Base-by-base conservation (phyloP, 1,140 invertebrate species). In the Brachionus koreanus region DNA sequence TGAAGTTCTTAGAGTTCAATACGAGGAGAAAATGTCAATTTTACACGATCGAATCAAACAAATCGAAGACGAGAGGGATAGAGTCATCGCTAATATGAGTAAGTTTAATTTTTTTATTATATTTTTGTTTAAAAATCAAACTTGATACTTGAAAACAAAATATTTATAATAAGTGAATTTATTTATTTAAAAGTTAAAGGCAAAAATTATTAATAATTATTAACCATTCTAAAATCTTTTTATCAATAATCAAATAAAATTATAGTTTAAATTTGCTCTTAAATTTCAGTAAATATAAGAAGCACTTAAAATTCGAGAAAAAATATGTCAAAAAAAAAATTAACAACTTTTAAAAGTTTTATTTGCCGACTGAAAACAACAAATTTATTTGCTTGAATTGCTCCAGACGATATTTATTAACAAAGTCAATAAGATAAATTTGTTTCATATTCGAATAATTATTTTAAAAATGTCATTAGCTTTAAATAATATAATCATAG, bases 21-120 rank as follows among this genome's bases (percentile, higher is more conserved):
- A 98, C 88, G 97, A 98, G 88, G 93, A 96, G 49, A 96, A 98
- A 86, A 89, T 99, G n/a, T 89, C 91, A 46, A 92, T 94, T 65
- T 88, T 98, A n/a, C 93, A 94, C 85, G 91, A 91, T 10, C 49
- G 76, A 39, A 57, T 79, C 5, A 79, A 61, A 65, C 76, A 79
- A 79, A 79, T 79, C 37, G 3, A 92, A 93, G 85, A 98, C 98
- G 65, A 91, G 91, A 83, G 92, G 93, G 83, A 98, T 95, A 0
- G 93, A 97, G 87, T 92, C 94, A 69, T 97, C 98, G 89, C 90
- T 95, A 63, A 96, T 98, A 79, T 82, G 46, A 82, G 81, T 82
- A 72, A 37, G 65, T 52, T 23, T 39, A n/a, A 49, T n/a, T 49
- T 61, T n/a, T 42, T 63, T 37, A 23, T 29, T 57, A n/a, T n/a